Percentiles rank a stretch among this genome's conserved stretches.
These are phyloP conservation scores for Noctua fimbriata DNA, from an alignment of 2,888 invertebrate genomes.

Conservation along the genomic window DNA sequence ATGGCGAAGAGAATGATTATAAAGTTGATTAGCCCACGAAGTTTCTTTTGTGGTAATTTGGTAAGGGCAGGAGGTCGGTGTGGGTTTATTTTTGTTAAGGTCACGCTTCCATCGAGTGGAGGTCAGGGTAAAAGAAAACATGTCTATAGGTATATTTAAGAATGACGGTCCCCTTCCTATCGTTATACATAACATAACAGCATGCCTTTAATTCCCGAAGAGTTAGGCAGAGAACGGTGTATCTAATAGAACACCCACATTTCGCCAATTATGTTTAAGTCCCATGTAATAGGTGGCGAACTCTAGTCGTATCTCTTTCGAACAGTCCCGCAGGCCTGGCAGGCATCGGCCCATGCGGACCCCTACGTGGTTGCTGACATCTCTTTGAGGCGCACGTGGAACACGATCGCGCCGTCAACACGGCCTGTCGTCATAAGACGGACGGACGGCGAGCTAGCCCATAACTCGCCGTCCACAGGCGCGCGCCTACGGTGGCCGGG, in stretches of 20 bases:
- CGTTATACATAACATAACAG: neutral
- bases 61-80: slow-evolving; percentile 10
- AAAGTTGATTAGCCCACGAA: slow-evolving; percentile 51
- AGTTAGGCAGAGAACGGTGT: neutral
- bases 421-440: too few species aligned
- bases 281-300: neutral
- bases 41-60: slow-evolving; percentile 50
- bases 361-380: too few species aligned
- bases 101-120: slow-evolving; percentile 19
- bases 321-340: too few species aligned
- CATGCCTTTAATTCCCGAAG: neutral
- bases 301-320: too few species aligned
- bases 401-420: too few species aligned
- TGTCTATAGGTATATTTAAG: neutral
- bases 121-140: slow-evolving; percentile 5
- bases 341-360: too few species aligned
- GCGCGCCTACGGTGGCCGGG: too few species aligned
- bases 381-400: too few species aligned
- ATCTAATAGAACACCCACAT: too few species aligned
- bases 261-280: too few species aligned
- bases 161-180: neutral
- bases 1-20: slow-evolving; percentile 44
- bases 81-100: slow-evolving; percentile 40
- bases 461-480: too few species aligned
- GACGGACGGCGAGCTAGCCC: too few species aligned